phyloP scores from a whole-genome alignment of 2,888 invertebrate species.

The Netelia virgata region DNA sequence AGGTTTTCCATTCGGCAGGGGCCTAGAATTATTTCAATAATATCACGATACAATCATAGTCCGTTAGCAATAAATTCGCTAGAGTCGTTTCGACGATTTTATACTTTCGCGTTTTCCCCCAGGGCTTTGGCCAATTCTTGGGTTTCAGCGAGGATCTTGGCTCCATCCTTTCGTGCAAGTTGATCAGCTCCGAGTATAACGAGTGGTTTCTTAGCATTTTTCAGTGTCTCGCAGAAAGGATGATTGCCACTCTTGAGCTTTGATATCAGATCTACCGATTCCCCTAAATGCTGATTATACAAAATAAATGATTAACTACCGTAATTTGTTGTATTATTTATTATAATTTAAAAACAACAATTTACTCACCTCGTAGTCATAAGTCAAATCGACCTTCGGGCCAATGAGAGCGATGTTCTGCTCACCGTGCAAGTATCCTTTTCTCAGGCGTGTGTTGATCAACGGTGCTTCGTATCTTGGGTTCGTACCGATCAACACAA shows the following conservation, averaged over 20 bases:
- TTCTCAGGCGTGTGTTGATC: conserved; percentile 97
- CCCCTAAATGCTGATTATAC: conserved; percentile 91
- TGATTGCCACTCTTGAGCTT: conserved; percentile 91
- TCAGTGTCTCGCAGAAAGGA: conserved; percentile 89
- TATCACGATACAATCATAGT: neutral
- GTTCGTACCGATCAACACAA: conserved; percentile 98
- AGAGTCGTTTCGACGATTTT: conserved; percentile 21
- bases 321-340: no score
- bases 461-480: conserved; percentile 98
- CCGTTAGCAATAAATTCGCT: neutral
- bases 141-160: conserved; percentile 90
- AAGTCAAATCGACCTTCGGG: conserved; percentile 95
- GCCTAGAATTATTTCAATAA: conserved; percentile 75
- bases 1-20: conserved; percentile 89
- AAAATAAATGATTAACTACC: conserved; percentile 6
- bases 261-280: conserved; percentile 90
- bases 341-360: conserved; percentile 3
- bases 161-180: conserved; percentile 92
- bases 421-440: conserved; percentile 98
- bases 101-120: conserved; percentile 86
- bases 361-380: conserved; percentile 91
- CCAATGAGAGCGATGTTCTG: conserved; percentile 93
- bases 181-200: conserved; percentile 96
- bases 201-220: conserved; percentile 93
- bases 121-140: conserved; percentile 90